These are phyloP conservation scores for Leucosticte australis DNA, from an alignment of 2,113 vertebrate species.

Conservation along the genomic window DNA sequence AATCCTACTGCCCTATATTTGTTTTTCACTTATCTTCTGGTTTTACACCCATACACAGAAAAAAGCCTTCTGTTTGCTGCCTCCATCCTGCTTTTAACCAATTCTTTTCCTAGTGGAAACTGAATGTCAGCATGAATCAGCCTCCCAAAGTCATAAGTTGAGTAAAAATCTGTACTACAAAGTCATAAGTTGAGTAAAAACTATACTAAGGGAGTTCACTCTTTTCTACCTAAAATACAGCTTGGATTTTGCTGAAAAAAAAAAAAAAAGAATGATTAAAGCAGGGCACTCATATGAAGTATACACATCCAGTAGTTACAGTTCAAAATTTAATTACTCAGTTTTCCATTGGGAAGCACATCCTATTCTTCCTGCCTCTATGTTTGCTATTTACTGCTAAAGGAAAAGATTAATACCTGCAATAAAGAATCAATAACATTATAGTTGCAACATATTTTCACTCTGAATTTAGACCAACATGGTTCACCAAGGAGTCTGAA, in stretches of 20 bases:
- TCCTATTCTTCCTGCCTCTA: not conserved
- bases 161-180: not conserved
- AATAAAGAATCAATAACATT: constrained; percentile 64
- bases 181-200: not conserved
- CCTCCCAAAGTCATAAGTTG: not conserved
- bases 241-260: not conserved
- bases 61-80: not conserved
- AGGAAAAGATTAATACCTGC: constrained; percentile 41
- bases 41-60: not conserved
- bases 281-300: not conserved
- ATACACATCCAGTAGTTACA: constrained; percentile 7
- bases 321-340: constrained; percentile 54
- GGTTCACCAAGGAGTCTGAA: not conserved
- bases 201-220: not conserved
- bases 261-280: not conserved
- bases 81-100: not conserved
- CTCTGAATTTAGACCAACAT: constrained; percentile 4
- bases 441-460: not conserved
- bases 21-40: not conserved
- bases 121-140: not conserved
- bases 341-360: not conserved
- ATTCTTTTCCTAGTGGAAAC: not conserved
- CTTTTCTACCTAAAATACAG: not conserved
- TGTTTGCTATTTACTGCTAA: constrained; percentile 19
- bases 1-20: not conserved